phyloP scores from a whole-genome alignment of 2,888 invertebrate genomes.

The Sinelater perroti region DNA sequence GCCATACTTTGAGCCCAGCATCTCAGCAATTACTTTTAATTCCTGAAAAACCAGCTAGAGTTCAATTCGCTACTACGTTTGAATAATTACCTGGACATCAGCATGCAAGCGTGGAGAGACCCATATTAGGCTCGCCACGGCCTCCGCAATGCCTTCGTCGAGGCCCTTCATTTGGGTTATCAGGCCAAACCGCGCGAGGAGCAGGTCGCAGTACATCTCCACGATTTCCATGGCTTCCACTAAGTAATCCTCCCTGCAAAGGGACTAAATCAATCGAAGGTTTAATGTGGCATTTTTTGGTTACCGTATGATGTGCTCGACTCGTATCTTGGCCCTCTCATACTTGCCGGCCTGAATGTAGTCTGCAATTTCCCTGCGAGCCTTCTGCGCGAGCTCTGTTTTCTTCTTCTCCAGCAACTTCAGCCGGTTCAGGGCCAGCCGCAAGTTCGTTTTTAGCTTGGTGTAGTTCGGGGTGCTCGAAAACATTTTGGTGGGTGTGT shows the following conservation, averaged over 20 bases:
- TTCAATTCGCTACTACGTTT: too few species aligned
- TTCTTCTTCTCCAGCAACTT: constrained; percentile 98
- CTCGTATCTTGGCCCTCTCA: constrained; percentile 93
- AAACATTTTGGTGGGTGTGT: constrained; percentile 71
- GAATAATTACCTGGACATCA: constrained; percentile 72
- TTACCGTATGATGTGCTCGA: constrained; percentile 94
- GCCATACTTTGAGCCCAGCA: constrained; percentile 91
- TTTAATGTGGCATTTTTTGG: neutral
- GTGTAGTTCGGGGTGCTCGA: constrained; percentile 92
- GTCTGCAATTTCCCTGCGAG: constrained; percentile 97
- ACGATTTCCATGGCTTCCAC: constrained; percentile 99
- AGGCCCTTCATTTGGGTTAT: constrained; percentile 96
- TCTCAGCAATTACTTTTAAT: constrained; percentile 84
- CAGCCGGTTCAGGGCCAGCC: constrained; percentile 91
- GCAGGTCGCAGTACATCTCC: constrained; percentile 98
- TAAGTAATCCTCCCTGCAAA: constrained; percentile 92
- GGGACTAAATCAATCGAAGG: constrained; percentile 13
- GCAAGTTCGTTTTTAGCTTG: constrained; percentile 95
- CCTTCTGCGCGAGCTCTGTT: constrained; percentile 94
- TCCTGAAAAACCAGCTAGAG: too few species aligned
- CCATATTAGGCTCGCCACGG: constrained; percentile 97
- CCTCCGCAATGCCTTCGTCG: constrained; percentile 95
- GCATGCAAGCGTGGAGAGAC: constrained; percentile 92
- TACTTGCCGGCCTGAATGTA: constrained; percentile 86
- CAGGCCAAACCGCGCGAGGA: constrained; percentile 95